Evolutionary conservation across 2,113 vertebrate species (phyloP).

Genomic region (Daphoenositta chrysoptera): DNA sequence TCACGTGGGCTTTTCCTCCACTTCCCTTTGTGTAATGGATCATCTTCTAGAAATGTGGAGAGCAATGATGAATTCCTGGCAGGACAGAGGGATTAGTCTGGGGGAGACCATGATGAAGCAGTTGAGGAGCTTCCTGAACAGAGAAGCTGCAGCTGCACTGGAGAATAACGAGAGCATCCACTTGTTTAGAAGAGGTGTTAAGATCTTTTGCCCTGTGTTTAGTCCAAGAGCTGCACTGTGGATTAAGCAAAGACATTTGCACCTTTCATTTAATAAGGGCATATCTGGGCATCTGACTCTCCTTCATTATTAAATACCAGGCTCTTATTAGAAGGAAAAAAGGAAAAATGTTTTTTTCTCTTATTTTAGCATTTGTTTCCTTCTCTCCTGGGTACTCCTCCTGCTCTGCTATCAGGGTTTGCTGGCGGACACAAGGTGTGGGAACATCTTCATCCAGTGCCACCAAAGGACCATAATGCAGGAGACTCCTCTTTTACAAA

Average conservation of each 20-base stretch:
- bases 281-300: not conserved
- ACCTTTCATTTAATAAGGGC: not conserved
- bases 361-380: not conserved
- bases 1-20: not conserved
- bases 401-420: not conserved
- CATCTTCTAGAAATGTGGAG: not conserved
- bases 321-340: not conserved
- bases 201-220: not conserved
- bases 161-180: not conserved
- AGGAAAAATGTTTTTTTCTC: not conserved
- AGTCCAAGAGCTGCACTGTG: not conserved
- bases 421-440: not conserved
- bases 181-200: constrained; percentile 8
- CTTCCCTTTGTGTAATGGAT: not conserved
- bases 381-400: not conserved
- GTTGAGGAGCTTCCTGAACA: not conserved
- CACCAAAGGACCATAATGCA: not conserved
- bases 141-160: constrained; percentile 16
- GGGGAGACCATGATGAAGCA: not conserved
- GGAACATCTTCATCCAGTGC: not conserved
- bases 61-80: not conserved
- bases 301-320: constrained; percentile 2
- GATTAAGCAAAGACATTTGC: constrained; percentile 15
- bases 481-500: not conserved
- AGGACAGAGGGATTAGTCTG: not conserved